Base-by-base conservation (phyloP, 30 jellyfish, hydroid and myxozoan species). In the Aurelia coerulea region DNA sequence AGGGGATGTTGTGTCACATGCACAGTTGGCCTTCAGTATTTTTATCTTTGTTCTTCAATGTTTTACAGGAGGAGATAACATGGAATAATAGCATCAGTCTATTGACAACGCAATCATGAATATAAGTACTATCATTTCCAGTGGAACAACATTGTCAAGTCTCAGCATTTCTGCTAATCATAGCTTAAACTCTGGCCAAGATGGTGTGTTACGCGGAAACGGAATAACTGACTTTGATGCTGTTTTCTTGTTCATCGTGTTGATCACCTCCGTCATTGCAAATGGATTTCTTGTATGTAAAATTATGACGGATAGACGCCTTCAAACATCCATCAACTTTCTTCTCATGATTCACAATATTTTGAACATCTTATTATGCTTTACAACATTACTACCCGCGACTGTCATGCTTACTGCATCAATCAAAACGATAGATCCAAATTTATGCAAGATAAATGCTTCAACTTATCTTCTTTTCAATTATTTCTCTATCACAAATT, bases 241-340 rank as follows among this genome's bases (percentile, higher is more conserved):
- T 8, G 68, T 60, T 54, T 70, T 83, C 87, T 70, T 83, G n/a
- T 51, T 70, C 63, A 15, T 71, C 69, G 39, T 83, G n/a, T 73
- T 83, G 76, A 32, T 83, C 2, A 34, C 83, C 46, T 66, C 83
- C 10, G 56, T 62, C n/a, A 59, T 62, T 0, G 73, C 92, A 31
- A 83, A 83, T 62, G 83, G 92, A 10, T 69, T 83, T 34, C 87
- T 85, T 50, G 73, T 85, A 31, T 42, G 81, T 35, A 76, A 74
- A 39, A 85, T 85, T 74, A 75, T 85, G 39, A 62, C 89, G 12
- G 95, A 85, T 73, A 49, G 77, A 46, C 69, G 88, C 18, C 65
- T 85, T 2, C 83, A 65, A 66, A 73, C 95, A 42, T 85, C 95
- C 17, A 65, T 85, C 58, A 85, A 85, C 65, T 74, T 62, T 50